A percentile compares a stretch with the other conserved stretches of the same genome.
Evolutionary conservation across 1,140 invertebrate genomes (phyloP).

Genomic region (Drosophila bocki): DNA sequence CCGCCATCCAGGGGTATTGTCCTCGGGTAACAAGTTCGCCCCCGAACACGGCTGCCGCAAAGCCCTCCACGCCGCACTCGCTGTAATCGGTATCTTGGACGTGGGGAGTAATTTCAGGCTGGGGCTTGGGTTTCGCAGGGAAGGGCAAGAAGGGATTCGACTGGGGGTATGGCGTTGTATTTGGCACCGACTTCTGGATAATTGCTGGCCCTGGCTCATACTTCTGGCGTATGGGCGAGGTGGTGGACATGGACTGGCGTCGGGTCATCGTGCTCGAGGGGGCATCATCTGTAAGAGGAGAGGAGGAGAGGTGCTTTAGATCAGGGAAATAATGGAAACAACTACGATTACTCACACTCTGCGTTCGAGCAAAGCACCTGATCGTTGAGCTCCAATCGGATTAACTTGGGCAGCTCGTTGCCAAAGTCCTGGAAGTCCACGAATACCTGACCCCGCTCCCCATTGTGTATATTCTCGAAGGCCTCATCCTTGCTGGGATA

Average conservation of each 20-base stretch:
- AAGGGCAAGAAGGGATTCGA: conserved; percentile 46
- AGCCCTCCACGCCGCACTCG: conserved; percentile 60
- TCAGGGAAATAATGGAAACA: neutral
- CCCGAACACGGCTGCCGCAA: conserved; percentile 82
- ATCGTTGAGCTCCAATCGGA: conserved; percentile 39
- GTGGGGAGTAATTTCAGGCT: neutral
- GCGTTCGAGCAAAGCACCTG: conserved; percentile 35
- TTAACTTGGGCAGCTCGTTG: conserved; percentile 57
- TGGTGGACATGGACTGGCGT: conserved; percentile 22
- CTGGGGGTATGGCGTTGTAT: neutral
- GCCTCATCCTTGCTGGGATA: conserved; percentile 51
- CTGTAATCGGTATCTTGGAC: neutral
- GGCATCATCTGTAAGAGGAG: conserved; percentile 26
- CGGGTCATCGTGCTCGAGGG: conserved; percentile 54
- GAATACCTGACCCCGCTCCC: conserved; percentile 38
- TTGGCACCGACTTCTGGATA: neutral
- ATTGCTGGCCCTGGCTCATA: neutral
- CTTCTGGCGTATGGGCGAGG: neutral
- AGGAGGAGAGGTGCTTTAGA: neutral
- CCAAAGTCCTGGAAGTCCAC: conserved; percentile 40
- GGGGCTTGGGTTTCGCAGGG: neutral
- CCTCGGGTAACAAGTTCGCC: conserved; percentile 86
- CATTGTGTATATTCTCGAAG: conserved; percentile 42
- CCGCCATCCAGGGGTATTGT: conserved; percentile 86
- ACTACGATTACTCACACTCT: conserved; percentile 47